Percentiles rank a stretch among this genome's conserved stretches.
Conservation (phyloP, 2,888 invertebrate species). For the Lymantria monacha region DNA sequence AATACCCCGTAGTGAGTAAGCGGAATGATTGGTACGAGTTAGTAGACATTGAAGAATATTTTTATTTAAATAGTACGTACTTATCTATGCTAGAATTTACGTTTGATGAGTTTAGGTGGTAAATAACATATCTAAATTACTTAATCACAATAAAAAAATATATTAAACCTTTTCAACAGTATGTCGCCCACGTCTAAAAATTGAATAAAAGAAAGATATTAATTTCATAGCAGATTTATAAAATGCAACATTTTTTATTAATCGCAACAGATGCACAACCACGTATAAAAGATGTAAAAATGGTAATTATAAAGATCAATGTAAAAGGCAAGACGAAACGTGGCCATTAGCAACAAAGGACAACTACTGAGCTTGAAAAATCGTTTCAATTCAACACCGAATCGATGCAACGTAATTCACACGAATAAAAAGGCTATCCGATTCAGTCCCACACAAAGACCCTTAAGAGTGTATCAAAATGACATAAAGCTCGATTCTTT, state of each 20-base stretch:
- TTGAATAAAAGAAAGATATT: constrained; percentile 1
- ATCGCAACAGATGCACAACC: constrained; percentile 28
- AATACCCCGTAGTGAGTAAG: constrained; percentile 3
- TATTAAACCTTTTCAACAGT: too few relatives aligned
- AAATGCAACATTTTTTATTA: constrained; percentile 17
- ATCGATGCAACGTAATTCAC: constrained; percentile 66
- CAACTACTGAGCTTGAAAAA: constrained; percentile 80
- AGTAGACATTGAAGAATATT: background rate
- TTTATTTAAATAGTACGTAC: background rate
- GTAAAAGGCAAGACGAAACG: constrained; percentile 53
- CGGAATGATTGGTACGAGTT: background rate
- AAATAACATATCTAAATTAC: too few relatives aligned
- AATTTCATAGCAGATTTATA: constrained; percentile 10
- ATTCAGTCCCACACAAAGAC: constrained; percentile 66
- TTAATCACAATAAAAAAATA: too few relatives aligned
- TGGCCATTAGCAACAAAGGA: constrained; percentile 69
- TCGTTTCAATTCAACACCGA: constrained; percentile 73
- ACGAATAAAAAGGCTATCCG: constrained; percentile 64
- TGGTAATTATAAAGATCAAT: constrained; percentile 57
- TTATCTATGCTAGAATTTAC: too few relatives aligned
- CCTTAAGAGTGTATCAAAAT: constrained; percentile 79
- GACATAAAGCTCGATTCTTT: constrained; percentile 77
- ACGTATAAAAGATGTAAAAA: constrained; percentile 47
- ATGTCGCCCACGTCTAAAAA: background rate
- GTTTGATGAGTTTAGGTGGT: too few relatives aligned